Evolutionary conservation across 2,888 invertebrate species (phyloP), one percentile per base, ranked within the genome.

Genomic region (Antheraea yamamai): DNA sequence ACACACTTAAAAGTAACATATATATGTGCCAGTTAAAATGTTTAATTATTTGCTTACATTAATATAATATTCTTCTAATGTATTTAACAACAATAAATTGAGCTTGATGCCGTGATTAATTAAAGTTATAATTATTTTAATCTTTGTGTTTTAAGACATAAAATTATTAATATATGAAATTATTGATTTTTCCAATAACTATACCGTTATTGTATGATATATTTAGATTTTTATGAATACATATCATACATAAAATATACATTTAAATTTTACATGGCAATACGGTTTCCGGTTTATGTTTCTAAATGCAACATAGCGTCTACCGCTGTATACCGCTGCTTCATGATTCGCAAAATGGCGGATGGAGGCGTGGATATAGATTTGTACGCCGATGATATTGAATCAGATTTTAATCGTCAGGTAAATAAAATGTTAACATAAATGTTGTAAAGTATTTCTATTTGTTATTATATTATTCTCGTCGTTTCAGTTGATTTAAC

Each of bases 331-430:
- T 58, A 18, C 52, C 52, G 66, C 73, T 73, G 72, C 18, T 23
- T 70, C 75, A 77, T 23, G 77, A 77, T 88, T 89, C 87, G 90
- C 89, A 93, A 94, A 96, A 98, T 98, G 98, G 98, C 98, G 96
- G 98, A 98, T 95, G 95, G 98, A 95, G 97, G 98, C 96, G 97
- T 97, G 91, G 99, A 99, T 96, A 98, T 99, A 95, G 99, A 99
- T 97, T 96, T 99, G 88, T 99, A 99, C 95, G 98, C 98, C 84
- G 99, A 99, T 92, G 98, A 99, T 96, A 97, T 99, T 91, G 99
- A 98, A 95, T 98, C 98, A 89, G 98, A 98, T 95, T 99, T 99
- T 95, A 95, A 94, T 85, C 90, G 94, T 86, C 94, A 92, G 90
- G 95, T 95, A 83, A 85, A 39, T 73, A 14, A 55, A 52, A 55